These are phyloP conservation scores for Cerastoderma edule DNA, from an alignment of 2,888 invertebrate genomes.

Conservation along the genomic window DNA sequence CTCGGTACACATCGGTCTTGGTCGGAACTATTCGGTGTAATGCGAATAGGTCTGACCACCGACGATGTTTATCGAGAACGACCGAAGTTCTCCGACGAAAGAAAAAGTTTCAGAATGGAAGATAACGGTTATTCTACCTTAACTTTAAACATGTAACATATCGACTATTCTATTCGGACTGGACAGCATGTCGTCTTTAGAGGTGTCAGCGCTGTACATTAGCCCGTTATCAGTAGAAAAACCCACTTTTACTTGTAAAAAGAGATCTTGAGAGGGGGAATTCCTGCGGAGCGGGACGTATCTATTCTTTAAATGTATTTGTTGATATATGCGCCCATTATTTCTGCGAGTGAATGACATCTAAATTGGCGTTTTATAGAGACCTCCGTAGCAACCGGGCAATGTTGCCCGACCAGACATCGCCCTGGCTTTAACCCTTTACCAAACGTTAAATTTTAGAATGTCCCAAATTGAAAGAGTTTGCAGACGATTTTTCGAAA, in stretches of 20 bases:
- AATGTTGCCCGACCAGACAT: background rate
- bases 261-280: conserved; percentile 9
- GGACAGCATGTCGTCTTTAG: background rate
- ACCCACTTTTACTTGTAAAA: conserved; percentile 21
- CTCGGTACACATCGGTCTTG: too few species aligned
- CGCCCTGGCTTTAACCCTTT: too few species aligned
- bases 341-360: conserved; percentile 24
- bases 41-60: background rate
- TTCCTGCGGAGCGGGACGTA: conserved; percentile 15
- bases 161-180: background rate
- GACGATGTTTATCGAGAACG: background rate
- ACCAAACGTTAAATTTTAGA: too few species aligned
- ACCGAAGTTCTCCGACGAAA: background rate
- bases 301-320: conserved; percentile 20
- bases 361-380: conserved; percentile 20
- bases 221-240: conserved; percentile 21
- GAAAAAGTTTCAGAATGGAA: too few species aligned
- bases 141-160: background rate
- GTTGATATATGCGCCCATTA: conserved; percentile 22
- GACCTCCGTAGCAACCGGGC: background rate
- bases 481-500: too few species aligned
- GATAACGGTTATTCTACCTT: background rate
- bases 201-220: background rate
- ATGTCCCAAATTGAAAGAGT: too few species aligned
- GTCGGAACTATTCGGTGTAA: background rate